Base-by-base conservation (phyloP, 2,113 vertebrate genomes). In the Psilopogon haemacephalus region DNA sequence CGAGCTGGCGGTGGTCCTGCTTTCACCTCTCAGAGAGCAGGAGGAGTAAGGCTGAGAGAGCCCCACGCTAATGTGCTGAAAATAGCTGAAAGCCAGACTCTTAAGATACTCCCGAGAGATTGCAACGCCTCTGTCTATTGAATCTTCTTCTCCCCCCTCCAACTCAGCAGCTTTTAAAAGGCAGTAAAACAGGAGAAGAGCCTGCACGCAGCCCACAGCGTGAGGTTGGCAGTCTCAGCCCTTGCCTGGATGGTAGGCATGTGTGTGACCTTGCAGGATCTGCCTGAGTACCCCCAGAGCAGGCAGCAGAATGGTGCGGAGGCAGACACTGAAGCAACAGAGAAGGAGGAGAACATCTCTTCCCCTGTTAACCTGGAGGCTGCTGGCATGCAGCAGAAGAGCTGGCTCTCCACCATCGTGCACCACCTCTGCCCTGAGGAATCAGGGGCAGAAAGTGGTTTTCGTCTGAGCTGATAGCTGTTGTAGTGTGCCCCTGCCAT, bases 31-130 rank as follows among this genome's bases (percentile, higher is more conserved):
- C 33, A 32, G 84, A 63, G 84, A 76, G 88, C 76, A 96, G 80
- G 67, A 96, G 80, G 67, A 89, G 27, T 48, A 67, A 91, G 68
- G 37, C 73, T 75, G n/a, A 79, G 83, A 94, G 64, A 93, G 75
- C 85, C 59, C 85, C 90, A 56, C 46, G 48, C 79, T 80, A 89
- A 88, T 93, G 68, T 88, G 69, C 91, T 95, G 84, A 91, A 93
- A 94, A 92, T 67, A 96, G 74, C 89, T 70, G 74, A 76, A 94
- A 89, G 86, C 63, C 74, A 70, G n/a, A 67, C 88, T 90, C 81
- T 90, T 72, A 63, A 81, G 65, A 69, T 84, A 44, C n/a, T 84
- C 44, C 26, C 17, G 78, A 69, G 94, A 80, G 74, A 79, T 59
- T 89, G 87, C 85, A 76, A 1, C 56, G 89, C 28, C 52, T 85